Conservation (phyloP, 2,888 invertebrate genomes). For the Villa cingulata region DNA sequence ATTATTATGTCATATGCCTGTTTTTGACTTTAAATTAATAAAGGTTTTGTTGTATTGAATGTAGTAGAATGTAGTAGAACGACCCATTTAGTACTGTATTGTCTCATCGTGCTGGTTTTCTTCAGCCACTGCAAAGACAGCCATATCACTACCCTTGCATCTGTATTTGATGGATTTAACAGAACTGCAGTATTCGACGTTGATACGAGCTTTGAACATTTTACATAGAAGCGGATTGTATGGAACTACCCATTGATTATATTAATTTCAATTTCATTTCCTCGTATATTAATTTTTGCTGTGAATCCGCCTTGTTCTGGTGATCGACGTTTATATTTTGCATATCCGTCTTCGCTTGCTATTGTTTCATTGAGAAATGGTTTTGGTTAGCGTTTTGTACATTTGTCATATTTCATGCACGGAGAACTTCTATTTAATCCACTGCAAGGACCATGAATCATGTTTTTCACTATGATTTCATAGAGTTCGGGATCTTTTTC, state of each 20-base stretch:
- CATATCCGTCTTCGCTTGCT: constrained; percentile 25
- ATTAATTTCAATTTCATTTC: constrained; percentile 11
- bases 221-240: constrained; percentile 20
- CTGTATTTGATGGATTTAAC: constrained; percentile 10
- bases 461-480: constrained; percentile 21
- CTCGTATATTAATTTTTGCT: constrained; percentile 16
- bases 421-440: constrained; percentile 17
- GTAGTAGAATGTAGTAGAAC: constrained; percentile 16
- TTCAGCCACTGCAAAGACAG: constrained; percentile 12
- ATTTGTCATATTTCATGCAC: constrained; percentile 26
- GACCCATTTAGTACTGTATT: neutral
- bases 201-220: constrained; percentile 23
- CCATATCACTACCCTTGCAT: constrained; percentile 26
- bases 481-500: constrained; percentile 13
- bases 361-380: constrained; percentile 21
- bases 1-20: constrained; percentile 3
- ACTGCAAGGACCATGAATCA: constrained; percentile 29
- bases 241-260: constrained; percentile 24
- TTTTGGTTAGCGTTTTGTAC: constrained; percentile 21
- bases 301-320: constrained; percentile 7
- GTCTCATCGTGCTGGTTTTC: constrained; percentile 3
- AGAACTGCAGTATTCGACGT: constrained; percentile 26
- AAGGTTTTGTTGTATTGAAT: constrained; percentile 20
- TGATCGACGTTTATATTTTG: constrained; percentile 21
- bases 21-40: constrained; percentile 6